phyloP scores from a whole-genome alignment of 2,888 invertebrate species.

The Lymantria dispar region DNA sequence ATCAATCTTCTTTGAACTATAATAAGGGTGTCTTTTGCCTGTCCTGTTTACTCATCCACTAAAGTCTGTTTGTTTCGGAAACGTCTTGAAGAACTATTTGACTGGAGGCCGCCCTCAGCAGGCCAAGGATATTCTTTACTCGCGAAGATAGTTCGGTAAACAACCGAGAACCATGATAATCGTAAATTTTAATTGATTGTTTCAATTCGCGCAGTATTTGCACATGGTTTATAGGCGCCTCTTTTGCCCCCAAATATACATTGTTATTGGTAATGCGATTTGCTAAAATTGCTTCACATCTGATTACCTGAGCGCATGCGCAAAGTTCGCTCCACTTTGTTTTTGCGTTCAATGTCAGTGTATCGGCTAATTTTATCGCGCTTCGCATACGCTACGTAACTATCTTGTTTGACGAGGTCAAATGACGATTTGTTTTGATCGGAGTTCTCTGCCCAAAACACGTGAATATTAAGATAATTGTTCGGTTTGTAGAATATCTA shows the following conservation, averaged over 20 bases:
- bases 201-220: conserved; percentile 54
- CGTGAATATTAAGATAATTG: conserved; percentile 28
- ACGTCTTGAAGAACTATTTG: conserved; percentile 6
- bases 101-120: conserved; percentile 19
- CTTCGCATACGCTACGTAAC: conserved; percentile 69
- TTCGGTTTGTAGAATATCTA: conserved; percentile 9
- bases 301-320: conserved; percentile 68
- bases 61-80: too few species aligned
- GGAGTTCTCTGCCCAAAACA: conserved; percentile 63
- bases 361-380: conserved; percentile 80
- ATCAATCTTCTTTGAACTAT: too few species aligned
- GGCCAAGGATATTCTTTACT: conserved; percentile 45
- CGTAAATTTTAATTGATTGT: conserved; percentile 47
- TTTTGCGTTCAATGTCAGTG: conserved; percentile 81
- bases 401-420: conserved; percentile 71
- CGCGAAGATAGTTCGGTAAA: conserved; percentile 55
- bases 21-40: too few species aligned
- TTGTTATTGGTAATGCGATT: conserved; percentile 49
- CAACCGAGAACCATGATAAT: conserved; percentile 46
- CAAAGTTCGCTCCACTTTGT: conserved; percentile 72
- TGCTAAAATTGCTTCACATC: conserved; percentile 57
- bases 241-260: conserved; percentile 42
- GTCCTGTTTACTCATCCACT: too few species aligned
- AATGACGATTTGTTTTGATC: conserved; percentile 76
- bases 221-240: conserved; percentile 48